Conservation (phyloP, 2,113 vertebrate species). For the Cairina moschata region DNA sequence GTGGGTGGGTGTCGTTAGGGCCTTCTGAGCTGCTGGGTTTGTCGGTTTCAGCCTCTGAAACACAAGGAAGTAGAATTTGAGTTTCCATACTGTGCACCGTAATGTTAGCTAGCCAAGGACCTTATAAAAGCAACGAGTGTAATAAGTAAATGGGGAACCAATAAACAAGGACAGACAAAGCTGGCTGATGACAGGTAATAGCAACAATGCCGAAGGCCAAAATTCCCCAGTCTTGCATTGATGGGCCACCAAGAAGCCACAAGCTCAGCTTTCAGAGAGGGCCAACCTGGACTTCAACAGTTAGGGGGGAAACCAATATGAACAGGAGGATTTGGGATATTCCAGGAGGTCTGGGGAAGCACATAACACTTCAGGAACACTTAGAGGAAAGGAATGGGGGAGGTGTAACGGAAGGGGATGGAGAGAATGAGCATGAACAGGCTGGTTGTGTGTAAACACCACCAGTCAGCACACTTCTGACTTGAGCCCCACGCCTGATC, state of each 20-base stretch:
- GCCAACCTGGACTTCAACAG: background rate
- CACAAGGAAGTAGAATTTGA: background rate
- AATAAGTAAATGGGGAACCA: fast-evolving
- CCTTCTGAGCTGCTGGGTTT: constrained; percentile 96
- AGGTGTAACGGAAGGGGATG: background rate
- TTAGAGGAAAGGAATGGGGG: background rate
- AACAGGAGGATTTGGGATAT: background rate
- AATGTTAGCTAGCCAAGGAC: too few species aligned
- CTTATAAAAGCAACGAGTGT: background rate
- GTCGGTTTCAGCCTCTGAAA: constrained; percentile 93
- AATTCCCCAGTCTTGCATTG: background rate
- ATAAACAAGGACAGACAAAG: background rate
- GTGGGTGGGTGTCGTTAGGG: constrained; percentile 91
- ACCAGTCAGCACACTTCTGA: background rate
- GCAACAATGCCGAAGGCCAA: background rate
- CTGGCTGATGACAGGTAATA: fast-evolving
- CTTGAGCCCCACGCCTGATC: background rate
- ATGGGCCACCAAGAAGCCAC: background rate
- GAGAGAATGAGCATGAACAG: background rate
- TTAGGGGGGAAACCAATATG: background rate
- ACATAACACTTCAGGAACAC: background rate
- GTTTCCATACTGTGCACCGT: fast-evolving
- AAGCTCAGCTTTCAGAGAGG: background rate
- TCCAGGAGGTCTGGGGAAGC: too few species aligned
- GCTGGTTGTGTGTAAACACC: background rate